Evolutionary conservation across 2,888 invertebrate species (phyloP).

Genomic region (Melanostoma scalare): DNA sequence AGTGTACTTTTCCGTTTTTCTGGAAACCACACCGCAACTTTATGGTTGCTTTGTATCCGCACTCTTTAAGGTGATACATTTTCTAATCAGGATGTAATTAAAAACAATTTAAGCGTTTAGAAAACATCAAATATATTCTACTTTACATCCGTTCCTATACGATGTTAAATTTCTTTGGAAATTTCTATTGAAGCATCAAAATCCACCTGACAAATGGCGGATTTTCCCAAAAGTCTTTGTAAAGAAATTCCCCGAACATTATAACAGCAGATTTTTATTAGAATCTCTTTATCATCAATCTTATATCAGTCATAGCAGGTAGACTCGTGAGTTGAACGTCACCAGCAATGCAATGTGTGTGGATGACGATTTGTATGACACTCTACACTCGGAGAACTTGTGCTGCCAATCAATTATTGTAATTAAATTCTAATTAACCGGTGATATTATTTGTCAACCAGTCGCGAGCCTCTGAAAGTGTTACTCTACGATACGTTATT

Average conservation of each 20-base stretch:
- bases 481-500: slow-evolving; percentile 3
- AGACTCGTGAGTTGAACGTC: slow-evolving; percentile 8
- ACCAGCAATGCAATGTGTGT: neutral
- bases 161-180: slow-evolving; percentile 56
- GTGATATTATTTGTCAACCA: slow-evolving; percentile 60
- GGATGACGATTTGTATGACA: slow-evolving; percentile 24
- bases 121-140: too few relatives aligned
- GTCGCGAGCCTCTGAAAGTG: slow-evolving; percentile 39
- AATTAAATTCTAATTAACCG: slow-evolving; percentile 71
- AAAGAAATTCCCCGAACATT: slow-evolving; percentile 42
- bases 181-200: slow-evolving; percentile 51
- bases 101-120: too few relatives aligned
- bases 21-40: too few relatives aligned
- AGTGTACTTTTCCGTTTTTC: too few relatives aligned
- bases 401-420: slow-evolving; percentile 51
- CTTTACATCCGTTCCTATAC: slow-evolving; percentile 6
- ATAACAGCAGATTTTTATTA: slow-evolving; percentile 30
- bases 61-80: neutral
- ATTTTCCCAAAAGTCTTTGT: slow-evolving; percentile 51
- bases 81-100: slow-evolving; percentile 18
- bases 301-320: neutral
- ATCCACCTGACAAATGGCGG: slow-evolving; percentile 49
- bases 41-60: too few relatives aligned
- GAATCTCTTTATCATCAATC: slow-evolving; percentile 44
- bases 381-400: slow-evolving; percentile 5